Evolutionary conservation across 2,888 invertebrate genomes (phyloP).

Genomic region (Crioceris asparagi): DNA sequence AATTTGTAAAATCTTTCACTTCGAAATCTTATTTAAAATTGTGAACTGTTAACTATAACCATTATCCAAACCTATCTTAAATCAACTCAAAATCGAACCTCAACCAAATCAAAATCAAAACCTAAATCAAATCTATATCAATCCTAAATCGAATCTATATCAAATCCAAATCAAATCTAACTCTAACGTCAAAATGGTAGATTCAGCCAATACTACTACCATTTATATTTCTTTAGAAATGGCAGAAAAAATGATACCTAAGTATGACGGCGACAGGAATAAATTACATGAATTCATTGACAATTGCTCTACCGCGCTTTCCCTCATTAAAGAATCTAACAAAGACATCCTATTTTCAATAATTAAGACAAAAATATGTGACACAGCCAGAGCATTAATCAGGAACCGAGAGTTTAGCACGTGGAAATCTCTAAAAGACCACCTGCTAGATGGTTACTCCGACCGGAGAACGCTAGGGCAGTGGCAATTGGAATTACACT

Average conservation of each 20-base stretch:
- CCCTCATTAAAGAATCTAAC: constrained; percentile 10
- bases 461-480: constrained; percentile 23
- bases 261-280: constrained; percentile 12
- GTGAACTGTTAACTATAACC: too few relatives aligned
- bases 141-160: constrained; percentile 5
- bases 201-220: constrained; percentile 1
- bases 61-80: too few relatives aligned
- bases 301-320: constrained; percentile 11
- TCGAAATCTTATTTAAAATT: too few relatives aligned
- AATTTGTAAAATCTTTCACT: too few relatives aligned
- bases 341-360: constrained; percentile 12
- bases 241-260: constrained; percentile 6
- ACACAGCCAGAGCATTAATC: constrained; percentile 14
- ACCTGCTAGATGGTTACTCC: constrained; percentile 12
- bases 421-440: constrained; percentile 11
- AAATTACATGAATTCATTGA: constrained; percentile 14
- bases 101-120: too few relatives aligned
- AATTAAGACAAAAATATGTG: constrained; percentile 17
- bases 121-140: too few relatives aligned
- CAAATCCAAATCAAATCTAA: neutral
- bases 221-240: constrained; percentile 6
- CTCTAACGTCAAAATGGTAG: constrained; percentile 1
- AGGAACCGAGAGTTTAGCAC: constrained; percentile 16
- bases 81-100: too few relatives aligned
- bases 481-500: constrained; percentile 25